Evolutionary conservation across 2,797 vertebrate species (phyloP).

Genomic region (Danio choprae): DNA sequence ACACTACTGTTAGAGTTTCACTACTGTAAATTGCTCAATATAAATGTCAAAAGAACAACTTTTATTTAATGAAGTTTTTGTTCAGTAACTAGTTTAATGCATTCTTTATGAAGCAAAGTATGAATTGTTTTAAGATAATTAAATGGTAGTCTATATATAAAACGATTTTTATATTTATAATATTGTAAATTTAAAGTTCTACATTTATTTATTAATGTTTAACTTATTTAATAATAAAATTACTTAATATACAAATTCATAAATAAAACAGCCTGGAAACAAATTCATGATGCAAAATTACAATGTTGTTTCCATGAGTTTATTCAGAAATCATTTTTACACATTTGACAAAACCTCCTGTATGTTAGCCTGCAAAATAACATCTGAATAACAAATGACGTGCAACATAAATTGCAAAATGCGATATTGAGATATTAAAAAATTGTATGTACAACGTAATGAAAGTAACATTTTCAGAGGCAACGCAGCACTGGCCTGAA

Average conservation of each 20-base stretch:
- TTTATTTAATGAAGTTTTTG: neutral
- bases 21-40: neutral
- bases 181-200: too few species aligned
- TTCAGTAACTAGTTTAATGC: neutral
- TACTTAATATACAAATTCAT: too few species aligned
- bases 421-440: neutral
- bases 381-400: neutral
- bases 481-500: neutral
- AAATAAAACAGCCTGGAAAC: neutral
- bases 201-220: too few species aligned
- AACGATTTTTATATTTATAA: too few species aligned
- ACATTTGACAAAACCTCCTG: neutral
- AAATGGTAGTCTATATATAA: too few species aligned
- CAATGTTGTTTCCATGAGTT: too few species aligned
- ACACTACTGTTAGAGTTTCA: too few species aligned
- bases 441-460: neutral
- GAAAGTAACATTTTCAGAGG: conserved; percentile 3
- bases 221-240: too few species aligned
- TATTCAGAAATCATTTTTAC: neutral
- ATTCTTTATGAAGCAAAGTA: neutral
- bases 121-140: neutral
- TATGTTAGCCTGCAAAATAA: neutral
- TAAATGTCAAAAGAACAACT: neutral
- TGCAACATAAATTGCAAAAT: neutral
- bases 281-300: too few species aligned